Evolutionary conservation across 2,797 vertebrate species (phyloP), one percentile per base, ranked within the genome.

Genomic region (Xenentodon cancila): DNA sequence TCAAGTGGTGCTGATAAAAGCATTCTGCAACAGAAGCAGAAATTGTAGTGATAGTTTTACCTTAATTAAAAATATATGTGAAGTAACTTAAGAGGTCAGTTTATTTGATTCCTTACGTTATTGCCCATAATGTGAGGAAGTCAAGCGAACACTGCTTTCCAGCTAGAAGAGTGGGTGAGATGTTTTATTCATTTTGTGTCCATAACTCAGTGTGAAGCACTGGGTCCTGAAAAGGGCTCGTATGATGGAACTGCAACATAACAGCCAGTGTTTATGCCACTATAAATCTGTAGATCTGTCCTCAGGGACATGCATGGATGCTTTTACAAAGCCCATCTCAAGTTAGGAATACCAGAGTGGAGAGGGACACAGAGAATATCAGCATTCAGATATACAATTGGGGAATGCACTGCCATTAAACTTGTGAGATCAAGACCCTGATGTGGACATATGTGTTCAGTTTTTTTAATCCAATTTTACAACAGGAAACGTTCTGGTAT

Each of bases 121-220:
- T 74, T 77, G 69, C 44, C 54, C 43, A 37, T 83, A 84, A 86
- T 85, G 63, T 7, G 64, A 80, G 73, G 80, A 88, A 90, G 53
- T 89, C 80, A 88, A 84, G 85, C 61, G 11, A 48, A 70, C 42
- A 68, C 45, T 63, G 18, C 63, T 80, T 61, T 48, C 57, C 9
- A 7, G 59, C 60, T 66, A 56, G 67, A 67, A 77, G 72, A 81
- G 75, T 77, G 73, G 81, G 42, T 53, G 64, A 69, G 11, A 90
- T 86, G 77, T 82, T 90, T 91, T 86, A 91, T 91, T 90, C 34
- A 90, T 91, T 77, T 77, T 22, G 77, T 86, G 80, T 87, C 80
- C 81, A 82, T 82, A 79, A 88, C 73, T 81, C 58, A 72, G 75
- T 56, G 22, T 65, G 55, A 82, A 45, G 60, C 73, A 73, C 50